Percentiles rank a stretch among this genome's conserved stretches.
phyloP scores from a whole-genome alignment of 2,888 invertebrate species.

The Pollenia griseotomentosa region DNA sequence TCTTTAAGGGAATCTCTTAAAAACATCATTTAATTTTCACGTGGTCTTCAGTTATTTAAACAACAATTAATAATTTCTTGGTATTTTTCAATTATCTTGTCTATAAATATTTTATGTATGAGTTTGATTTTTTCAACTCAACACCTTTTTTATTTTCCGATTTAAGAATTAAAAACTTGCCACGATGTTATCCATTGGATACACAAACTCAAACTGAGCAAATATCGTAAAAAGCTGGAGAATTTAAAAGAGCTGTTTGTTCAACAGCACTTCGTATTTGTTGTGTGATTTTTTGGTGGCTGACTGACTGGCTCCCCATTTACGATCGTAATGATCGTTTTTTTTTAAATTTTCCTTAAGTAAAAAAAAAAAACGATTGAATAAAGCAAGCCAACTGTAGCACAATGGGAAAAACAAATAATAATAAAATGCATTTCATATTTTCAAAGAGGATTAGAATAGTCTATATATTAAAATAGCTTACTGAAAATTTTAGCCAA shows the following conservation, averaged over 20 bases:
- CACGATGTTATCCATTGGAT: constrained; percentile 75
- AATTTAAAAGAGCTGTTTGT: constrained; percentile 76
- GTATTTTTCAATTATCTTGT: constrained; percentile 44
- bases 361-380: constrained; percentile 38
- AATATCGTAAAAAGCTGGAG: constrained; percentile 80
- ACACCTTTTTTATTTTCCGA: constrained; percentile 27
- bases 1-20: constrained; percentile 31
- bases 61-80: constrained; percentile 5
- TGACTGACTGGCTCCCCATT: constrained; percentile 67
- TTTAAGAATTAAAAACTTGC: constrained; percentile 42
- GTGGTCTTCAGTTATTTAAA: constrained; percentile 52
- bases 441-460: no score
- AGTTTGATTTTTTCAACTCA: constrained; percentile 36
- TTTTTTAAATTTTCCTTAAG: constrained; percentile 18
- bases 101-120: constrained; percentile 50
- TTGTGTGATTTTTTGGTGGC: constrained; percentile 54
- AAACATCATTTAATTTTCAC: constrained; percentile 66
- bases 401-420: constrained; percentile 31
- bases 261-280: constrained; percentile 37
- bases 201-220: constrained; percentile 82
- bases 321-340: constrained; percentile 59
- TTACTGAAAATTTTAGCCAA: no score
- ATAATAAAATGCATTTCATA: background rate
- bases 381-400: constrained; percentile 13
- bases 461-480: no score